Base-by-base conservation (phyloP, 2,888 invertebrate genomes). In the Chrysodeixis includens region DNA sequence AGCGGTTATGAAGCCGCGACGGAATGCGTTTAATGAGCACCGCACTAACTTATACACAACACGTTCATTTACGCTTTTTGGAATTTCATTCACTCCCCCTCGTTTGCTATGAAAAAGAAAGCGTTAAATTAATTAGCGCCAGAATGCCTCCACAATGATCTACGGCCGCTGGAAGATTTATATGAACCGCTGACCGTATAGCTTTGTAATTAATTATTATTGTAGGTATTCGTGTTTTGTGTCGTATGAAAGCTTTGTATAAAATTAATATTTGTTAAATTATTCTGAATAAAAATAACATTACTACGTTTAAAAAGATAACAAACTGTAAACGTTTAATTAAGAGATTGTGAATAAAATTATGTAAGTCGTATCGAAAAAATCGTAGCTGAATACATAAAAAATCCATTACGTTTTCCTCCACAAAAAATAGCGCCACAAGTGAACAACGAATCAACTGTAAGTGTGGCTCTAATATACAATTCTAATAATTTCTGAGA, bases 91-190 rank as follows among this genome's bases (percentile, higher is more conserved):
- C 90, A 89, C 85, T 88, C 89, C 88, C 89, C 87, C 88, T 88
- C 81, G 83, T 87, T 88, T 86, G 84, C 83, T 86, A 88, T 87
- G 84, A 87, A 88, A 91, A 92, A 92, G 89, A 88, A 90, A 89
- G 89, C 86, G 88, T 88, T 86, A 90, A 90, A 92, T 92, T 93
- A 93, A 93, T 93, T 93, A 93, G 88, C 88, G 83, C 82, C 86
- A 89, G 89, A 89, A 90, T 88, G 86, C 85, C 84, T 83, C 79
- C 81, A 78, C 86, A 85, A 90, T 92, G 91, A 93, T 92, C 82
- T 88, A 93, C 83, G 83, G 74, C 83, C 74, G 71, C 76, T 74
- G 70, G 76, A 83, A 88, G 88, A 91, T 92, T 90, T 90, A 86
- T 79, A 73, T 62, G 56, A 69, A 71, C 71, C 65, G 62, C 72